Evolutionary conservation across 2,888 invertebrate genomes (phyloP).

Genomic region (Diplazon laetatorius): DNA sequence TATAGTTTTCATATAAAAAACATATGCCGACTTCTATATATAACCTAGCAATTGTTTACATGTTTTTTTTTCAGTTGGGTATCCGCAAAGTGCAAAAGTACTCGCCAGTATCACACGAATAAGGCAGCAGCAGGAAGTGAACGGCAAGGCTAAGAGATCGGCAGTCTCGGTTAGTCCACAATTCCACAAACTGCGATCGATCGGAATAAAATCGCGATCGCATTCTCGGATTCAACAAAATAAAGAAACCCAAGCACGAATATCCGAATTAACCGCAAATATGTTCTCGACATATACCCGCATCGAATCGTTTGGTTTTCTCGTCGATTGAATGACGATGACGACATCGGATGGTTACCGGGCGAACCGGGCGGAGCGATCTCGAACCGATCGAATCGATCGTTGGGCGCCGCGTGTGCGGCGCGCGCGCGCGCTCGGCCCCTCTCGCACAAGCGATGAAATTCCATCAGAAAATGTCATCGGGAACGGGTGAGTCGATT

Average conservation of each 20-base stretch:
- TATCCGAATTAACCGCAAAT: slow-evolving; percentile 20
- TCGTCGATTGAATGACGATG: slow-evolving; percentile 57
- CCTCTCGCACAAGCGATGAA: no score
- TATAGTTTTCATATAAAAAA: no score
- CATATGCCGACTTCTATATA: no score
- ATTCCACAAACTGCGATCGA: slow-evolving; percentile 50
- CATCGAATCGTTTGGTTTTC: slow-evolving; percentile 21
- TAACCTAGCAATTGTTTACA: no score
- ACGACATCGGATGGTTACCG: slow-evolving; percentile 42
- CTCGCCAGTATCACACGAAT: no score
- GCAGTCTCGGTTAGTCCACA: background rate
- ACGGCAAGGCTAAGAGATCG: background rate
- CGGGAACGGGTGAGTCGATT: slow-evolving; percentile 55
- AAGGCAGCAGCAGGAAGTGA: no score
- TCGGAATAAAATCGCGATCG: slow-evolving; percentile 32
- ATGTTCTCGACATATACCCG: slow-evolving; percentile 2
- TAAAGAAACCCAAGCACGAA: slow-evolving; percentile 50
- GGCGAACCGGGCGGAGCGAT: slow-evolving; percentile 14
- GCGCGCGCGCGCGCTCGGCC: background rate
- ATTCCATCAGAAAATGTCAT: slow-evolving; percentile 63
- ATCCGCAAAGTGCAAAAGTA: no score
- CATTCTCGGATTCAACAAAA: slow-evolving; percentile 39
- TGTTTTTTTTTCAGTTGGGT: no score
- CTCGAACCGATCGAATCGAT: background rate
- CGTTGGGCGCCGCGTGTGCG: slow-evolving; percentile 15